Percentiles rank a stretch among this genome's conserved stretches.
These are phyloP conservation scores for Shinisaurus crocodilurus DNA, from an alignment of 2,113 vertebrate species.

Conservation along the genomic window DNA sequence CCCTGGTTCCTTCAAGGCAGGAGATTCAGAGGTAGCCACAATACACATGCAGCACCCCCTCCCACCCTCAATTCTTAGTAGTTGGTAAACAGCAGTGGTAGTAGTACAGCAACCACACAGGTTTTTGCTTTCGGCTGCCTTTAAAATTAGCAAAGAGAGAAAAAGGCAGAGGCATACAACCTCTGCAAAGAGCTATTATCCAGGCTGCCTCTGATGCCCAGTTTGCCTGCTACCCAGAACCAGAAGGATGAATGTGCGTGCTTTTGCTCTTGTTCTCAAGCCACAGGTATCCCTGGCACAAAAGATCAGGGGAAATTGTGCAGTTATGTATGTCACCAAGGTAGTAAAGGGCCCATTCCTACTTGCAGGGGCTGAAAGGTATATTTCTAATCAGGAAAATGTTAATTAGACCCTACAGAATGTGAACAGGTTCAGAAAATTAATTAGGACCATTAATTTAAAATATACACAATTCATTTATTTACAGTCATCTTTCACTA, in stretches of 20 bases:
- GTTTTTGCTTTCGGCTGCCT: background rate
- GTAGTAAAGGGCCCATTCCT: background rate
- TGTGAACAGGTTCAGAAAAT: background rate
- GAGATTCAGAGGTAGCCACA: background rate
- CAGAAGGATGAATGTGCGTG: background rate
- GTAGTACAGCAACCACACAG: background rate
- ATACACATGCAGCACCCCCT: background rate
- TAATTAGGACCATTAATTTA: too few relatives aligned
- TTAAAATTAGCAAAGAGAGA: background rate
- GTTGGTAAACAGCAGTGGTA: background rate
- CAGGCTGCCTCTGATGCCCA: background rate
- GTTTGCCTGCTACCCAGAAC: background rate
- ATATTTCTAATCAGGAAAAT: background rate
- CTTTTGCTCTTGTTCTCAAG: background rate
- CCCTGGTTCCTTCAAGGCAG: background rate
- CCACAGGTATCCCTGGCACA: background rate
- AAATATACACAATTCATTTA: background rate
- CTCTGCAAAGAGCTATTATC: background rate
- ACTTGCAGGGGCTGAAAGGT: background rate
- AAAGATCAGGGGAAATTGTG: background rate
- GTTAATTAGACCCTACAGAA: background rate
- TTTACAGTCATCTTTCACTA: background rate
- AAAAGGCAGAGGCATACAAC: background rate
- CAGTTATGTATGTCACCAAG: background rate
- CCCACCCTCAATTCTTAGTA: background rate